phyloP scores from a whole-genome alignment of 1,140 invertebrate species.

The Manduca sexta region DNA sequence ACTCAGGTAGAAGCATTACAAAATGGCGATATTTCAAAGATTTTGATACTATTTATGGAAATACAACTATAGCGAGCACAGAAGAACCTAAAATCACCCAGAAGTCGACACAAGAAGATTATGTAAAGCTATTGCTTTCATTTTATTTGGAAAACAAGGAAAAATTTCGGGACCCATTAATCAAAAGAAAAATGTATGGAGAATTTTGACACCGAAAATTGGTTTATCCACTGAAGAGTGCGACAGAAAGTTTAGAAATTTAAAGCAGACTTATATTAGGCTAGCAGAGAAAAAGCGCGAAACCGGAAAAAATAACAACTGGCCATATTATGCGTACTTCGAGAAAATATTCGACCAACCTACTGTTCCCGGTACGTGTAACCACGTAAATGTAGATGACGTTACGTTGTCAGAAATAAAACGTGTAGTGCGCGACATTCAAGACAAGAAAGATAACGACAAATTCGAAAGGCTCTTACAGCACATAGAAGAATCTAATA shows the following conservation, averaged over 20 bases:
- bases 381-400: slow-evolving; percentile 25
- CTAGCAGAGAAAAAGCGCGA: slow-evolving; percentile 41
- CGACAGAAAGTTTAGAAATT: slow-evolving; percentile 61
- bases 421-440: slow-evolving; percentile 31
- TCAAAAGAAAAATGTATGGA: slow-evolving; percentile 54
- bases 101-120: slow-evolving; percentile 36
- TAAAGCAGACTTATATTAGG: slow-evolving; percentile 61
- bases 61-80: slow-evolving; percentile 5
- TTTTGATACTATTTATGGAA: slow-evolving; percentile 53
- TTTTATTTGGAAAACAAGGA: slow-evolving; percentile 58
- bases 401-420: slow-evolving; percentile 40
- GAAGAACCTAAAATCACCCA: not conserved
- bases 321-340: slow-evolving; percentile 61
- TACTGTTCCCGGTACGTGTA: slow-evolving; percentile 12
- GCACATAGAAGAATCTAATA: slow-evolving; percentile 53
- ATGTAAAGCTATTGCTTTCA: slow-evolving; percentile 42
- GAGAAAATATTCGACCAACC: slow-evolving; percentile 54
- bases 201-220: slow-evolving; percentile 36
- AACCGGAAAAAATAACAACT: slow-evolving; percentile 41
- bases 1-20: slow-evolving; percentile 35
- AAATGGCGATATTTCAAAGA: slow-evolving; percentile 64
- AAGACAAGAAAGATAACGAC: slow-evolving; percentile 37
- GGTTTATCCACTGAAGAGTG: slow-evolving; percentile 50
- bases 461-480: slow-evolving; percentile 51
- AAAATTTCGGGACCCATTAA: slow-evolving; percentile 49